A percentile compares a stretch with the other conserved stretches of the same genome.
These are phyloP conservation scores for Myotis pilosus DNA, from an alignment of 2,797 vertebrate genomes.

Conservation along the genomic window DNA sequence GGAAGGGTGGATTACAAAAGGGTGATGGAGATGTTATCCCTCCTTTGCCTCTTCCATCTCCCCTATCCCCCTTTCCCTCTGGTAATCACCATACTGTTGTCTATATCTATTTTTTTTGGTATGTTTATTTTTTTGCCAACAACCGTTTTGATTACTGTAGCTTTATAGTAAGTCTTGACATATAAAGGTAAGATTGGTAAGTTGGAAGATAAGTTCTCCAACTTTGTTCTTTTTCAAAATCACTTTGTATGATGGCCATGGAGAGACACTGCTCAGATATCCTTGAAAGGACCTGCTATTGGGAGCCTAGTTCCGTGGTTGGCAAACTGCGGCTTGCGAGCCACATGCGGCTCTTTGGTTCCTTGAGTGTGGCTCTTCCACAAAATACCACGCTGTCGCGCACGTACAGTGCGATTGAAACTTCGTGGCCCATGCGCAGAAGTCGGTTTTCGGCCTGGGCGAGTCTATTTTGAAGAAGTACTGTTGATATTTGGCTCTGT, in stretches of 20 bases:
- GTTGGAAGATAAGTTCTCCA: neutral
- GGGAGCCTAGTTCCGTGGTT: too few species aligned
- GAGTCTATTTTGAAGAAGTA: too few species aligned
- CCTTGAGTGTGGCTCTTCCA: too few species aligned
- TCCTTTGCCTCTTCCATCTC: neutral
- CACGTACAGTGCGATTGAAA: too few species aligned
- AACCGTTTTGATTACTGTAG: neutral
- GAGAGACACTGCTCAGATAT: neutral
- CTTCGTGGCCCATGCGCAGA: too few species aligned
- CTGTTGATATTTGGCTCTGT: too few species aligned
- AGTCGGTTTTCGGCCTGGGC: too few species aligned
- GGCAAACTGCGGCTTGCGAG: too few species aligned
- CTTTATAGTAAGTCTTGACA: neutral
- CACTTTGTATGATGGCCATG: neutral
- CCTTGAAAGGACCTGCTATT: neutral
- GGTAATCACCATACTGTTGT: neutral
- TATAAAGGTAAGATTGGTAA: neutral
- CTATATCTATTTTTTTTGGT: neutral
- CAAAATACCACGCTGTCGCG: too few species aligned
- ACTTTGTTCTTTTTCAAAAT: neutral
- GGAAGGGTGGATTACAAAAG: neutral
- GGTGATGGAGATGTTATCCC: neutral
- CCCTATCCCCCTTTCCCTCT: too few species aligned
- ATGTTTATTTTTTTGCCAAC: slow-evolving; percentile 9
- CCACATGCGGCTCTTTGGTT: too few species aligned